A percentile compares a stretch with the other conserved stretches of the same genome.
Conservation (phyloP, 2,888 invertebrate genomes). For the Tenthredo distinguenda region DNA sequence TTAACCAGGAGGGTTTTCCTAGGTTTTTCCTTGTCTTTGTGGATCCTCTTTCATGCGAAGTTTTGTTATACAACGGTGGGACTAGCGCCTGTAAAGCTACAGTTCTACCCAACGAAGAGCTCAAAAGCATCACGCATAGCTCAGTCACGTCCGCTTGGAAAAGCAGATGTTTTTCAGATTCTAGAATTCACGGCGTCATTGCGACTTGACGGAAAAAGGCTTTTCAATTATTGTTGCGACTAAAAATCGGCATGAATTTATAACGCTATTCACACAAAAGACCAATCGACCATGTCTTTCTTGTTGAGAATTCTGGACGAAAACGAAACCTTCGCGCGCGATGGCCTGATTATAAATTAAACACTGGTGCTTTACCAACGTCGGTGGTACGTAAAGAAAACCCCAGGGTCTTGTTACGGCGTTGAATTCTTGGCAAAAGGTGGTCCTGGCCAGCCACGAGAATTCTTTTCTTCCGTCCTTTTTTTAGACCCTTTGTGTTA, state of each 20-base stretch:
- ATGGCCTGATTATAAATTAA: conserved; percentile 39
- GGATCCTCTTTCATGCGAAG: background rate
- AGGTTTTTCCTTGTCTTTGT: conserved; percentile 14
- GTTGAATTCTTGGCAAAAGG: conserved; percentile 19
- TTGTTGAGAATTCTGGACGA: background rate
- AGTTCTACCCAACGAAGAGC: background rate
- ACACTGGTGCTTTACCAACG: conserved; percentile 20
- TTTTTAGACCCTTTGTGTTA: conserved; percentile 2
- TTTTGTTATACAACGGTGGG: conserved; percentile 7
- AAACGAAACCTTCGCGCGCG: background rate
- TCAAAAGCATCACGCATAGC: background rate
- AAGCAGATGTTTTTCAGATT: conserved; percentile 16
- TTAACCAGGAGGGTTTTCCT: background rate
- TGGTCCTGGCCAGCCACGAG: background rate
- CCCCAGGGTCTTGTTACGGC: conserved; percentile 4
- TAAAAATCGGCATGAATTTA: background rate
- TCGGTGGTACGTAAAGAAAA: background rate
- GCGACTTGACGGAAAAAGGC: background rate
- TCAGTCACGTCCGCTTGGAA: background rate
- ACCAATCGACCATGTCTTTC: background rate
- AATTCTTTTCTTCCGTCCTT: background rate
- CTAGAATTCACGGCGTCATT: background rate
- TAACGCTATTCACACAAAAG: background rate
- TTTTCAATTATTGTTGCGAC: background rate
- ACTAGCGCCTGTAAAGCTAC: background rate